Conservation (phyloP, 2,888 invertebrate genomes). For the Resseliella maxima region DNA sequence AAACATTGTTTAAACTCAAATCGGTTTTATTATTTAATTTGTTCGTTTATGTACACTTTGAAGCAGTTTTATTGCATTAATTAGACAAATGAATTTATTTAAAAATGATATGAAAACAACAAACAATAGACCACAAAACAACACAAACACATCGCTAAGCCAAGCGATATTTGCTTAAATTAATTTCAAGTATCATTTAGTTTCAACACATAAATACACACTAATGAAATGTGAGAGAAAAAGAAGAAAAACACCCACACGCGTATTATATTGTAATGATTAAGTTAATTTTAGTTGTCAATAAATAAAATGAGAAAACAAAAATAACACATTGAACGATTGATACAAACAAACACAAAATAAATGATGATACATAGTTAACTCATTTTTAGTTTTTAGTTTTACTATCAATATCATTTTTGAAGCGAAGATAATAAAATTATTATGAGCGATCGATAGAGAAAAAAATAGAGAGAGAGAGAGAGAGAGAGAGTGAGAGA, state of each 20-base stretch:
- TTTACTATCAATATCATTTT: conserved; percentile 27
- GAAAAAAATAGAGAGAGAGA: no score
- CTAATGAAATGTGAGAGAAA: neutral
- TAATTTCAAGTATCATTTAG: conserved; percentile 21
- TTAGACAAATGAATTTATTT: neutral
- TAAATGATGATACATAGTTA: conserved; percentile 44
- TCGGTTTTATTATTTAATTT: no score
- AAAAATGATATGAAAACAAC: neutral
- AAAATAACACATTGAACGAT: neutral
- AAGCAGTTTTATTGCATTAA: neutral
- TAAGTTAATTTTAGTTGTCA: conserved; percentile 47
- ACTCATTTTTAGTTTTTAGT: conserved; percentile 42
- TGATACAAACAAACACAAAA: neutral
- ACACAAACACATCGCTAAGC: neutral
- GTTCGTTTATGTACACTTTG: conserved; percentile 18
- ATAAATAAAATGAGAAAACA: neutral
- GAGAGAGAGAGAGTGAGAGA: neutral
- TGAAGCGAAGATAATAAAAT: neutral
- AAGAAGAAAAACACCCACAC: neutral
- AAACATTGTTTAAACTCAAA: no score
- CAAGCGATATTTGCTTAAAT: neutral
- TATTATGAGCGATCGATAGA: no score
- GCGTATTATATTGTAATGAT: conserved; percentile 33
- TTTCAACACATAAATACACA: conserved; percentile 6
- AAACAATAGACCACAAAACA: neutral